Evolutionary conservation across 2,797 vertebrate genomes (phyloP).

Genomic region (Ambastaia sidthimunki): DNA sequence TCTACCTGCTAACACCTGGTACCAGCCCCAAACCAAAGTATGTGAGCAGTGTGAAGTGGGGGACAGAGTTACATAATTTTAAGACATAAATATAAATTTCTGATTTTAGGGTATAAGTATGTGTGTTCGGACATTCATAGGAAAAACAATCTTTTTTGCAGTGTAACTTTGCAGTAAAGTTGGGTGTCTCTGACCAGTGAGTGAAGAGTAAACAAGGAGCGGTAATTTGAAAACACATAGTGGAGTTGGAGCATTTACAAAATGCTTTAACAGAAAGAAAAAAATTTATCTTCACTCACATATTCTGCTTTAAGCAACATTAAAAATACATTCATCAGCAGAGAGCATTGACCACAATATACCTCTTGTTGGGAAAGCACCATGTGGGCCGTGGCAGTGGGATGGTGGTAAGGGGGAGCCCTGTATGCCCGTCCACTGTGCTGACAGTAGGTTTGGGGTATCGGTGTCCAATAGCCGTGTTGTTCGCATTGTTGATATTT

Average conservation of each 20-base stretch:
- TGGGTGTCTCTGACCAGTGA: too few relatives aligned
- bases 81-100: too few relatives aligned
- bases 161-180: too few relatives aligned
- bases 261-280: too few relatives aligned
- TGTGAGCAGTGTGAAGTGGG: too few relatives aligned
- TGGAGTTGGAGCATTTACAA: too few relatives aligned
- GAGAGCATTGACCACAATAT: conserved; percentile 1
- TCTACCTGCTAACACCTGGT: not conserved
- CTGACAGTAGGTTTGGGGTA: conserved; percentile 86
- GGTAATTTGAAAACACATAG: too few relatives aligned
- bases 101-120: too few relatives aligned
- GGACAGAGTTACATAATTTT: too few relatives aligned
- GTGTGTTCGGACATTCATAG: too few relatives aligned
- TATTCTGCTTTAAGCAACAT: not conserved
- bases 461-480: conserved; percentile 86
- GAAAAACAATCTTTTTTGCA: too few relatives aligned
- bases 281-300: not conserved
- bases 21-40: not conserved
- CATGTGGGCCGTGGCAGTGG: conserved; percentile 87
- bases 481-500: conserved; percentile 99
- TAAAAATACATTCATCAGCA: not conserved
- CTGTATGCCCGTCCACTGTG: conserved; percentile 88
- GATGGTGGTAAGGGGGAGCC: conserved; percentile 84
- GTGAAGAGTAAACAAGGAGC: too few relatives aligned
- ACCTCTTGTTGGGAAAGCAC: conserved; percentile 94